Evolutionary conservation across 2,888 invertebrate genomes (phyloP).

Genomic region (Lasioglossum pauxillum): DNA sequence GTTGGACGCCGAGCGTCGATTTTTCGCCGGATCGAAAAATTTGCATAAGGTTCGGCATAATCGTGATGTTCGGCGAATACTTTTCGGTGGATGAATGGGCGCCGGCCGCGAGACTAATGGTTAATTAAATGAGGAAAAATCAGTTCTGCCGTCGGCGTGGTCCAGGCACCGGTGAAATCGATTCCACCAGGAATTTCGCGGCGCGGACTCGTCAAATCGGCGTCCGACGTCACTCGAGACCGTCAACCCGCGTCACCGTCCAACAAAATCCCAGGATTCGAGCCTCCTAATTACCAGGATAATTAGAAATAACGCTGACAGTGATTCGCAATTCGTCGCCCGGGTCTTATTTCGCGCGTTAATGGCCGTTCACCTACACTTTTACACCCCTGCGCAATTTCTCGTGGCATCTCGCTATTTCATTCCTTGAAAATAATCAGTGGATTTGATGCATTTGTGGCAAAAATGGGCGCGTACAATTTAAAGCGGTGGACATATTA

Average conservation of each 20-base stretch:
- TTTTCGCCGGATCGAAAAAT: not conserved
- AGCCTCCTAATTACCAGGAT: slow-evolving; percentile 36
- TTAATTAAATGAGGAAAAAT: slow-evolving; percentile 12
- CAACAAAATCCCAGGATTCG: slow-evolving; percentile 23
- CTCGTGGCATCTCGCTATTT: not conserved
- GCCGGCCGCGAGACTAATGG: not conserved
- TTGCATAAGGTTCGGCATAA: not conserved
- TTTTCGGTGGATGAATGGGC: not conserved
- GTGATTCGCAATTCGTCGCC: slow-evolving; percentile 1
- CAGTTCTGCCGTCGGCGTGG: slow-evolving; percentile 14
- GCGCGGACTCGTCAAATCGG: slow-evolving; percentile 43
- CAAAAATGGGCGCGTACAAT: no score
- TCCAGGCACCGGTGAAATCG: slow-evolving; percentile 2
- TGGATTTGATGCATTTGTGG: not conserved
- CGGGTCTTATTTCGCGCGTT: slow-evolving; percentile 1
- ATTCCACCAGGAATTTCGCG: slow-evolving; percentile 29
- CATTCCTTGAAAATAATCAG: not conserved
- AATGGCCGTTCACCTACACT: not conserved
- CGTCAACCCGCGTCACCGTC: slow-evolving; percentile 53
- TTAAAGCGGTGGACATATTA: no score
- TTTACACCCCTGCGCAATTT: not conserved
- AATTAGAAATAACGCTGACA: slow-evolving; percentile 30
- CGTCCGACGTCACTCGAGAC: slow-evolving; percentile 41
- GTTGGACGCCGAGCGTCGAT: not conserved
- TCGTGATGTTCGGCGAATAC: not conserved